Evolutionary conservation across 2,888 invertebrate species (phyloP).

Genomic region (Machimus atricapillus): DNA sequence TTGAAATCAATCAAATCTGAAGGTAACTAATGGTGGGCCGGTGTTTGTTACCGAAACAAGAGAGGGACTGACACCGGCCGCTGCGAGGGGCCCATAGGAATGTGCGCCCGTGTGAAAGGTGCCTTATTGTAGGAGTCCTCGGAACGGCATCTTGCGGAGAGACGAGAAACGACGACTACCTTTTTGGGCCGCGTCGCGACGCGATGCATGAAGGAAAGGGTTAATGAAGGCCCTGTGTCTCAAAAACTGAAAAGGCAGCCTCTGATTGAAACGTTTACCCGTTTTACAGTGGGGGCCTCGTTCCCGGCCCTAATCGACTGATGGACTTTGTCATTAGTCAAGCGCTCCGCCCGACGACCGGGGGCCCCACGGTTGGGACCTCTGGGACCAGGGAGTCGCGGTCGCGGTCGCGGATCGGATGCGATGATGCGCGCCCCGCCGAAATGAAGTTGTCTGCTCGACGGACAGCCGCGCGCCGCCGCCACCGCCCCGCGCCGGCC

Average conservation of each 20-base stretch:
- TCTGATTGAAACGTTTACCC: conserved; percentile 31
- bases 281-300: conserved; percentile 45
- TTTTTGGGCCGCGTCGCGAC: not conserved
- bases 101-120: not conserved
- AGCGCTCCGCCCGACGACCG: not conserved
- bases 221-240: conserved; percentile 25
- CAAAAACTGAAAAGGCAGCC: not conserved
- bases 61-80: not conserved
- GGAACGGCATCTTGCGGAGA: not conserved
- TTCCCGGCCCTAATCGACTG: conserved; percentile 47
- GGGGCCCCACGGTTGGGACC: not conserved
- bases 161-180: conserved; percentile 1
- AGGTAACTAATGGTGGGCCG: conserved; percentile 61
- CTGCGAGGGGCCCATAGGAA: not conserved
- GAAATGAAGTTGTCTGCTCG: conserved; percentile 29
- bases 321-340: conserved; percentile 48
- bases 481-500: too few relatives aligned
- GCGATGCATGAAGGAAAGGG: not conserved
- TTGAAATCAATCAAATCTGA: conserved; percentile 63
- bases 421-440: conserved; percentile 24
- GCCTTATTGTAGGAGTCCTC: conserved; percentile 13
- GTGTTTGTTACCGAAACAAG: conserved; percentile 33
- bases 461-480: not conserved
- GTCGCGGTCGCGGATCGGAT: conserved; percentile 46
- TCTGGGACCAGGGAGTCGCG: conserved; percentile 34